A percentile compares a stretch with the other conserved stretches of the same genome.
phyloP scores from a whole-genome alignment of 2,888 invertebrate species.

The Liposcelis brunnea region DNA sequence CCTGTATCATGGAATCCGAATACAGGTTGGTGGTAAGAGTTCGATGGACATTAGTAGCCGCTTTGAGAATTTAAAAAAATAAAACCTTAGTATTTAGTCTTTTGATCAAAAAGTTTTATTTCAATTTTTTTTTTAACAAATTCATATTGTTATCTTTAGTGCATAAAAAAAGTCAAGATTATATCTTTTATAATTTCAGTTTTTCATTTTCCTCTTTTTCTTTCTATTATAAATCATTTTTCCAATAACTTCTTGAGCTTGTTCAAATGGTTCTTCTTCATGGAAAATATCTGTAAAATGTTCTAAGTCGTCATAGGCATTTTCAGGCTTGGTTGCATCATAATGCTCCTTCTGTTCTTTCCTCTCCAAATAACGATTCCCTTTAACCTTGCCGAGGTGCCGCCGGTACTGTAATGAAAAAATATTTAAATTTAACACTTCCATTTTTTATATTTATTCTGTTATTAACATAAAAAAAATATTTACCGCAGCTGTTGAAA shows the following conservation, averaged over 20 bases:
- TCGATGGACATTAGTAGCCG: too few relatives aligned
- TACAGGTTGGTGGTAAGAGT: too few relatives aligned
- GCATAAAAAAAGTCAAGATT: too few relatives aligned
- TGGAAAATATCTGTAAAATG: too few relatives aligned
- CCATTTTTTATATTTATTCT: constrained; percentile 2
- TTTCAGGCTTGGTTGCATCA: constrained; percentile 52
- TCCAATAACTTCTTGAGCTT: constrained; percentile 17
- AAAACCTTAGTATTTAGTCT: too few relatives aligned
- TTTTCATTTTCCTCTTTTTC: constrained; percentile 17
- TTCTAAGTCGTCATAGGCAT: constrained; percentile 37
- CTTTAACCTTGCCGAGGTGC: constrained; percentile 45
- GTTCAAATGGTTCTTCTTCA: constrained; percentile 27
- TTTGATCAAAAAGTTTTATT: too few relatives aligned
- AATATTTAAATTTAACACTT: not conserved
- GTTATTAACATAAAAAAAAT: constrained; percentile 7
- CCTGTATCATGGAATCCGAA: too few relatives aligned
- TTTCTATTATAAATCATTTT: constrained; percentile 17
- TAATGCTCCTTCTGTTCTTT: constrained; percentile 62
- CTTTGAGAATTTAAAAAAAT: too few relatives aligned
- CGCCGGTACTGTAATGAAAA: constrained; percentile 42
- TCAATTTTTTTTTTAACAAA: too few relatives aligned
- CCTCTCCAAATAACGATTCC: constrained; percentile 59
- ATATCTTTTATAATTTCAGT: constrained; percentile 19
- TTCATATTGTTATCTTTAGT: too few relatives aligned
- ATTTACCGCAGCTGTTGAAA: constrained; percentile 66